phyloP scores from a whole-genome alignment of 30 jellyfish, hydroid and myxozoan species.

The Aurelia aurita region DNA sequence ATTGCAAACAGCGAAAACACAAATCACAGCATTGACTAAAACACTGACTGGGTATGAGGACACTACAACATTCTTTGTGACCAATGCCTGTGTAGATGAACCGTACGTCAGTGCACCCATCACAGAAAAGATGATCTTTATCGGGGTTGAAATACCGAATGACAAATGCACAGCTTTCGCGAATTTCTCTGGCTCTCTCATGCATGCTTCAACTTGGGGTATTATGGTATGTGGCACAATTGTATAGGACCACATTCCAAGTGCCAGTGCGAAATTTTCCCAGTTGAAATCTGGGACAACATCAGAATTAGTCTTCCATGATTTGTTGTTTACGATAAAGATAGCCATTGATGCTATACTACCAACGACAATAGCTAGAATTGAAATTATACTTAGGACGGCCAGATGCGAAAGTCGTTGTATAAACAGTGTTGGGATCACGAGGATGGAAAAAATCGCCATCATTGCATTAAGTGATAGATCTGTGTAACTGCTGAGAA shows the following conservation, averaged over 20 bases:
- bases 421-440: conserved; percentile 78
- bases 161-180: conserved; percentile 42
- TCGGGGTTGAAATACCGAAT: conserved; percentile 34
- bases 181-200: conserved; percentile 62
- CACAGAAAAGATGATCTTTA: conserved; percentile 57
- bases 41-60: conserved; percentile 39
- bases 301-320: conserved; percentile 58
- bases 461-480: conserved; percentile 42
- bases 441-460: conserved; percentile 51
- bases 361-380: conserved; percentile 50
- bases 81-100: conserved; percentile 32
- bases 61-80: conserved; percentile 45
- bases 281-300: conserved; percentile 57
- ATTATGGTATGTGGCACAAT: conserved; percentile 45
- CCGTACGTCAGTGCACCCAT: conserved; percentile 92
- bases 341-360: conserved; percentile 46
- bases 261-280: conserved; percentile 62
- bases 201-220: conserved; percentile 86
- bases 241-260: conserved; percentile 64
- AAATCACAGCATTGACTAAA: conserved; percentile 43
- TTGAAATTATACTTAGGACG: conserved; percentile 66
- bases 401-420: conserved; percentile 73
- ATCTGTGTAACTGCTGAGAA: conserved; percentile 17
- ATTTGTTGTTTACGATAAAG: conserved; percentile 20
- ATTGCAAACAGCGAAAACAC: conserved; percentile 22